Percentiles rank a stretch among this genome's conserved stretches.
phyloP scores from a whole-genome alignment of 2,888 invertebrate genomes.

The Sussaba pulchella region DNA sequence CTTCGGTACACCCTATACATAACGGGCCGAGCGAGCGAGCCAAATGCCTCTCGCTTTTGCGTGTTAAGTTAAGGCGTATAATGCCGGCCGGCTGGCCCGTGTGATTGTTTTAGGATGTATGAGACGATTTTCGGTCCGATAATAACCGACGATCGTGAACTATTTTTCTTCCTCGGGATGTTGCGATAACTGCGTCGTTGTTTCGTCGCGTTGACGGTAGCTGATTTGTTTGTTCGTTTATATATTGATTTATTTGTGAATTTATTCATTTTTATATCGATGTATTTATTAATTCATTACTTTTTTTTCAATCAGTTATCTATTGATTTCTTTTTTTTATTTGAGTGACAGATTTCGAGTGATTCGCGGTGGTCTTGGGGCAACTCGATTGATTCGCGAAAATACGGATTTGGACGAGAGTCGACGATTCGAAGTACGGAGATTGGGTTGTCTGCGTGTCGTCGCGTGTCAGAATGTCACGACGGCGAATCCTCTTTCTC shows the following conservation, averaged over 20 bases:
- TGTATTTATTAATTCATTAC: slow-evolving; percentile 9
- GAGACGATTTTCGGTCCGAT: slow-evolving; percentile 78
- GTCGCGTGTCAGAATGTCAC: slow-evolving; percentile 73
- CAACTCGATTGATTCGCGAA: slow-evolving; percentile 17
- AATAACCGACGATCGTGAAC: slow-evolving; percentile 72
- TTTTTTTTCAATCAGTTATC: not conserved
- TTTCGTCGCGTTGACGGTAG: too few species aligned
- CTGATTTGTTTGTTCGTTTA: too few species aligned
- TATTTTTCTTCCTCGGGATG: too few species aligned
- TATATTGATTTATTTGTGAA: not conserved
- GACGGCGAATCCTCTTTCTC: slow-evolving; percentile 63
- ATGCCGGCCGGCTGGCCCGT: slow-evolving; percentile 79
- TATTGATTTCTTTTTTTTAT: too few species aligned
- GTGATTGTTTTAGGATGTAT: slow-evolving; percentile 83
- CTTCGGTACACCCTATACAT: slow-evolving; percentile 84
- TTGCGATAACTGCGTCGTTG: too few species aligned
- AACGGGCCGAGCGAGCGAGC: slow-evolving; percentile 70
- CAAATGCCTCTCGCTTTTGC: slow-evolving; percentile 58
- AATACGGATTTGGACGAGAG: slow-evolving; percentile 29
- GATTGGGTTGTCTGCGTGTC: not conserved
- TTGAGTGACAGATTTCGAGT: too few species aligned
- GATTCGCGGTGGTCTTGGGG: too few species aligned
- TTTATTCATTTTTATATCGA: slow-evolving; percentile 13
- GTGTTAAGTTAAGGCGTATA: slow-evolving; percentile 75
- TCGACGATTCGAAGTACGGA: not conserved